Base-by-base conservation (phyloP, 2,888 invertebrate genomes). In the Drosophila neutralis region DNA sequence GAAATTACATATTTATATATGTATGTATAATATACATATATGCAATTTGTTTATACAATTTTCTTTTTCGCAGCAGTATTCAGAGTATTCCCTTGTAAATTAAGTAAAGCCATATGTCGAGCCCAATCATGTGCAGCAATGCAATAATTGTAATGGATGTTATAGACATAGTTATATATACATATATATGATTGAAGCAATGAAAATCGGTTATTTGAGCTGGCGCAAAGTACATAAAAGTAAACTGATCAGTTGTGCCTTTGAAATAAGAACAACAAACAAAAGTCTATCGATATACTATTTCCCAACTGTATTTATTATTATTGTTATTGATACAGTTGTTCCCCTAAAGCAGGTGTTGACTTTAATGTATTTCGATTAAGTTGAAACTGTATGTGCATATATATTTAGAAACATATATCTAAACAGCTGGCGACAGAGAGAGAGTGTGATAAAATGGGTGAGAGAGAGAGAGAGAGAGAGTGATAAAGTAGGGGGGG, bases 261-360 rank as follows among this genome's bases (percentile, higher is more conserved):
- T 40, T 21, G 7, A 48, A 53, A 45, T 24, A 42, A 10, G 21
- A 52, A 10, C 42, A 45, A 24, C 21, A 24, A 24, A 3, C 48
- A 21, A 11, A 45, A 7, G 2, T 53, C 24, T 51, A 65, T 42
- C 27, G 35, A 24, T 29, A 11, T 35, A 31, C 29, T 42, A 36
- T 77, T 77, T 52, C 49, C 10, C 33, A 63, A 57, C 70, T 49
- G 15, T 40, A 53, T 45, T 51, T 15, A 10, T 36, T n/a, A 29
- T 51, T 42, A 21, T 21, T 3, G 0, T 18, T 79, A 61, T 87
- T 80, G 73, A 79, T 52, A 75, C 84, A 85, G 77, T 71, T 84
- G 88, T 40, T 71, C 51, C 48, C 53, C 29, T 42, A 45, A 51
- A 60, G 38, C 68, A 69, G 54, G n/a, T 86, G 76, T 78, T 73